Conservation (phyloP, 2,113 vertebrate genomes). For the Corythornis madagascariensis region DNA sequence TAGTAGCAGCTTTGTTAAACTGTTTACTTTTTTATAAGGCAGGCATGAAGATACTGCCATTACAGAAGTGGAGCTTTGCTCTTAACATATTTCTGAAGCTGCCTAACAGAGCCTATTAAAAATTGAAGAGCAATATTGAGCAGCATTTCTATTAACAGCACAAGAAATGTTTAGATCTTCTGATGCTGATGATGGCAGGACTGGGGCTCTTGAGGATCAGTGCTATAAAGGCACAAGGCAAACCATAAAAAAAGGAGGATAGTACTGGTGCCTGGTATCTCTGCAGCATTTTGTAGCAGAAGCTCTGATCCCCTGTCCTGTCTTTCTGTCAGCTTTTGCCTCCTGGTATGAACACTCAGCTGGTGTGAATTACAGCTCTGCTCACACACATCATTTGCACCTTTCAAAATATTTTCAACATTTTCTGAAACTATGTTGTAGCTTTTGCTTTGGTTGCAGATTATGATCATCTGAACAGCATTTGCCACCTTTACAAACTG, state of each 20-base stretch:
- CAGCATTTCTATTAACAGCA: background rate
- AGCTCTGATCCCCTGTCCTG: background rate
- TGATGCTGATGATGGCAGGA: background rate
- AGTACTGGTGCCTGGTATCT: background rate
- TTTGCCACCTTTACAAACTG: background rate
- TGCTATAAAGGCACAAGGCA: background rate
- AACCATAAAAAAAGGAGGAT: background rate
- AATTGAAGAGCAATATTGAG: background rate
- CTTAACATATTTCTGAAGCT: background rate
- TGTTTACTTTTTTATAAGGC: background rate
- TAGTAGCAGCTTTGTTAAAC: background rate
- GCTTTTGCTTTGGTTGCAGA: background rate
- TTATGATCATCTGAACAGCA: background rate
- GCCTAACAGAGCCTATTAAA: background rate
- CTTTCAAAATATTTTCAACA: background rate
- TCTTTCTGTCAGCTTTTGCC: background rate
- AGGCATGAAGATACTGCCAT: background rate
- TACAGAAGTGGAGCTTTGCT: background rate
- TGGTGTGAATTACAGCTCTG: background rate
- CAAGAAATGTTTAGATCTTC: background rate
- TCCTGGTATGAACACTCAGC: background rate
- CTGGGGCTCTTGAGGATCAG: background rate
- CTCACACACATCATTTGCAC: background rate
- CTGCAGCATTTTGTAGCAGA: background rate
- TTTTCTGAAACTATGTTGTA: background rate